These are phyloP conservation scores for Hippocampus zosterae DNA, from an alignment of 2,113 vertebrate species.

Conservation along the genomic window DNA sequence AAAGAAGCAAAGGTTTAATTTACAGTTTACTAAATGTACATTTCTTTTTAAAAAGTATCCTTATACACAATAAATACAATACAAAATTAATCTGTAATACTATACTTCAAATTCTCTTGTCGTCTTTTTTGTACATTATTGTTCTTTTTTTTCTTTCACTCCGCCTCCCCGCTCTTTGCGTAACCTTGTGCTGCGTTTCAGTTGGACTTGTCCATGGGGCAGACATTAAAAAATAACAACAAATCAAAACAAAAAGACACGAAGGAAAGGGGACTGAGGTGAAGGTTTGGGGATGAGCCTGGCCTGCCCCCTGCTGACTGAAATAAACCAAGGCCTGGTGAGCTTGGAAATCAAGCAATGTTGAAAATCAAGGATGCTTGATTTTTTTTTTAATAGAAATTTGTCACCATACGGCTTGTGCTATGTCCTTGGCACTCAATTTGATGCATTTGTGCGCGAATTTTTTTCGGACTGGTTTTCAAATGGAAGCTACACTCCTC, in stretches of 20 bases:
- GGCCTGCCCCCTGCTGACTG: constrained; percentile 59
- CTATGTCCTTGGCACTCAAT: background rate
- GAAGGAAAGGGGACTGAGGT: constrained; percentile 34
- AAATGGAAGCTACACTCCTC: too few species aligned
- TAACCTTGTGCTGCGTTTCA: constrained; percentile 71
- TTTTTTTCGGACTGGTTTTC: background rate
- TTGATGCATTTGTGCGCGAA: background rate
- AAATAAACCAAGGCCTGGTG: constrained; percentile 43
- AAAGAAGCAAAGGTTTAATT: constrained; percentile 95
- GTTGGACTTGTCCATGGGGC: constrained; percentile 72
- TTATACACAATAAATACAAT: constrained; percentile 99
- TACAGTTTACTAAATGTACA: constrained; percentile 99
- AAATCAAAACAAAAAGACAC: constrained; percentile 11
- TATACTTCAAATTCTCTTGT: constrained; percentile 86
- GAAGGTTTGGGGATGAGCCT: constrained; percentile 35
- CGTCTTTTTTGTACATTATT: constrained; percentile 75
- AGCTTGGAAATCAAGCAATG: background rate
- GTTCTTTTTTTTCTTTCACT: constrained; percentile 57
- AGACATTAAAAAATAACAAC: constrained; percentile 38
- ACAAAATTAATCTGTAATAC: constrained; percentile 98
- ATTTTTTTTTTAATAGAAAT: too few species aligned
- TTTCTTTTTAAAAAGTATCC: constrained; percentile 88
- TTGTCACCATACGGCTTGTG: background rate
- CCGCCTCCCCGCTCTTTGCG: constrained; percentile 47
- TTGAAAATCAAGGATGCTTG: background rate